Conservation (phyloP, 2,113 vertebrate genomes). For the Muscicapa adusta region DNA sequence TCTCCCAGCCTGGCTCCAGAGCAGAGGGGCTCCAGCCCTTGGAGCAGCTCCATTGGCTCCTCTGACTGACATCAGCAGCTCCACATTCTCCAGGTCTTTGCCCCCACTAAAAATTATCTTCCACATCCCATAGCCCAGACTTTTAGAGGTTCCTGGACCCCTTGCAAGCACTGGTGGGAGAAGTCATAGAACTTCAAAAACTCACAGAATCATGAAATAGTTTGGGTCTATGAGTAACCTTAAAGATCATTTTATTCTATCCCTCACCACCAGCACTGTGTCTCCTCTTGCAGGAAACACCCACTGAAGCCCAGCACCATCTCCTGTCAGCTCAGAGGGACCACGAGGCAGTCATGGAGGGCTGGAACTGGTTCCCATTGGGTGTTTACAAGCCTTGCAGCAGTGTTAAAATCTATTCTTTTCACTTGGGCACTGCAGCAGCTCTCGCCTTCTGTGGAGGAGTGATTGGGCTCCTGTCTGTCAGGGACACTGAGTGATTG, state of each 20-base stretch:
- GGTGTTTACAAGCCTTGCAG: neutral
- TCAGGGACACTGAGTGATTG: conserved; percentile 68
- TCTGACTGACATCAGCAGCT: neutral
- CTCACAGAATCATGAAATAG: rapidly evolving
- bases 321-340: neutral
- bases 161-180: neutral
- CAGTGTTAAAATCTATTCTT: conserved; percentile 55
- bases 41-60: rapidly evolving
- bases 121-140: neutral
- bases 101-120: neutral
- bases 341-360: rapidly evolving
- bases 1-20: neutral
- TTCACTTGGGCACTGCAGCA: conserved; percentile 31
- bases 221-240: neutral
- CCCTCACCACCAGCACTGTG: rapidly evolving
- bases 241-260: neutral
- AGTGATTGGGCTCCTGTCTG: conserved; percentile 70
- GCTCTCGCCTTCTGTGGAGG: conserved; percentile 54
- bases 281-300: neutral
- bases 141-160: neutral
- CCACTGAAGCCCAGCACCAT: neutral
- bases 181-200: neutral
- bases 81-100: neutral
- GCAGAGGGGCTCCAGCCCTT: neutral
- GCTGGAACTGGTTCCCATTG: neutral